phyloP scores from a whole-genome alignment of 2,113 vertebrate species.

The Chrysochloris asiatica region DNA sequence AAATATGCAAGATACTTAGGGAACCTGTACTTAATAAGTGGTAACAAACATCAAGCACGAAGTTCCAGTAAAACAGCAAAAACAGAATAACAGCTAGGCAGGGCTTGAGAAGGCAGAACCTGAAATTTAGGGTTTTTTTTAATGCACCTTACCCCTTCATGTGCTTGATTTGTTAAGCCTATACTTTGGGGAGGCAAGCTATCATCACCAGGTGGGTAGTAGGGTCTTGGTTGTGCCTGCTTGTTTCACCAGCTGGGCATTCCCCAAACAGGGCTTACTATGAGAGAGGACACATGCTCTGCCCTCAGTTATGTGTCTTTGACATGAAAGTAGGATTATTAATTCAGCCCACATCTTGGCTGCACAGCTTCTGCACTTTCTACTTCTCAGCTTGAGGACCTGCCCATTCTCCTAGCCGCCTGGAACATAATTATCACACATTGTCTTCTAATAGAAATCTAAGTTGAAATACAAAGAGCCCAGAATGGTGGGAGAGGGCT shows the following conservation, averaged over 20 bases:
- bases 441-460: constrained; percentile 21
- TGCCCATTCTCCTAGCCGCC: not conserved
- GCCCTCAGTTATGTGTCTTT: not conserved
- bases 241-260: constrained; percentile 36
- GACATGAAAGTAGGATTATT: constrained; percentile 31
- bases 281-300: not conserved
- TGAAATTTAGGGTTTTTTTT: not conserved
- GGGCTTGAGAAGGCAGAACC: not conserved
- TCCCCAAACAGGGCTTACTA: not conserved
- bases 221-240: not conserved
- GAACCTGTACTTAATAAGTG: not conserved
- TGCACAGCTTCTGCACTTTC: constrained; percentile 35
- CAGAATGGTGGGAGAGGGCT: not conserved
- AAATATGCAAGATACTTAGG: not conserved
- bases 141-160: not conserved
- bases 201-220: not conserved
- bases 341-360: constrained; percentile 44
- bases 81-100: not conserved
- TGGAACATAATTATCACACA: constrained; percentile 11
- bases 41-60: not conserved
- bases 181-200: constrained; percentile 10
- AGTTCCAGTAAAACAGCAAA: constrained; percentile 14
- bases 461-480: constrained; percentile 14
- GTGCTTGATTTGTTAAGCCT: constrained; percentile 18
- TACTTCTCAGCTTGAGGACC: constrained; percentile 23